Evolutionary conservation across 2,113 vertebrate species (phyloP).

Genomic region (Charadrius vociferus): DNA sequence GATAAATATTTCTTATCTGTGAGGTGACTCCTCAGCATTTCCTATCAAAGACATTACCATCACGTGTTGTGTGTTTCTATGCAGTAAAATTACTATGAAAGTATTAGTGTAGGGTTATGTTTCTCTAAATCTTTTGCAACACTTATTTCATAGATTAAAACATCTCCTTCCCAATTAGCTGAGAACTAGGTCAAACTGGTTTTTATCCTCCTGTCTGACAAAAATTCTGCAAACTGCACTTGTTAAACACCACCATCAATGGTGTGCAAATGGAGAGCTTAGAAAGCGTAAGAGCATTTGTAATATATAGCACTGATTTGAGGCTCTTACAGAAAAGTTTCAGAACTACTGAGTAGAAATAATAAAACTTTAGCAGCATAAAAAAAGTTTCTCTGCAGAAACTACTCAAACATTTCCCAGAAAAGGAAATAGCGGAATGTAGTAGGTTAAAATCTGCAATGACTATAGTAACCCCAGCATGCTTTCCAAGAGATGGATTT

Average conservation of each 20-base stretch:
- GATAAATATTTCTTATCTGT: no score
- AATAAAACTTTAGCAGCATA: background rate
- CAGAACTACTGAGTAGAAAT: background rate
- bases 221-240: background rate
- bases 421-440: background rate
- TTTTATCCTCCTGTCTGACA: background rate
- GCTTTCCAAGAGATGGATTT: background rate
- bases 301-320: background rate
- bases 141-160: background rate
- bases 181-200: background rate
- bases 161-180: background rate
- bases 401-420: background rate
- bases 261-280: background rate
- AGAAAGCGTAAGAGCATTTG: rapidly evolving
- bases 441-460: background rate
- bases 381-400: background rate
- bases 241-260: background rate
- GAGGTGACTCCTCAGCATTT: background rate
- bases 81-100: background rate
- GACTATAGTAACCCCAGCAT: background rate
- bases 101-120: background rate
- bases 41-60: background rate
- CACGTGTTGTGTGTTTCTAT: rapidly evolving
- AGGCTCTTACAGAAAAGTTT: background rate
- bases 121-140: background rate